Percentiles rank a stretch among this genome's conserved stretches.
Conservation (phyloP, 2,888 invertebrate species). For the Hermaeophaga mercurialis region DNA sequence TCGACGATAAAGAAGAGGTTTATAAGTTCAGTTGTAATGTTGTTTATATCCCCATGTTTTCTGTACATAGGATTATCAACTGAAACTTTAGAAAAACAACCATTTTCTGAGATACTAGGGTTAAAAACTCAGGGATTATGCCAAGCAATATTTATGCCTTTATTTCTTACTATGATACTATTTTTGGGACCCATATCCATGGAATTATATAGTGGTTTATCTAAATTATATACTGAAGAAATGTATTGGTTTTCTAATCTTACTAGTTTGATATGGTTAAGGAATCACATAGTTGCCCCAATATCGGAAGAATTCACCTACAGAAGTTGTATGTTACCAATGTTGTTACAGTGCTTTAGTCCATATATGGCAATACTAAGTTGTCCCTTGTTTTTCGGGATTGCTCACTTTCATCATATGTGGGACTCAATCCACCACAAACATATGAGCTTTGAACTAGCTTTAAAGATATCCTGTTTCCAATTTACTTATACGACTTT, state of each 20-base stretch:
- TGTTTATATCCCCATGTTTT: conserved; percentile 78
- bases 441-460: conserved; percentile 72
- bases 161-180: conserved; percentile 77
- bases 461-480: conserved; percentile 77
- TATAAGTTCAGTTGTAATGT: conserved; percentile 81
- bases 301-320: conserved; percentile 95
- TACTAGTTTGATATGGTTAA: conserved; percentile 79
- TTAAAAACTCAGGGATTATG: conserved; percentile 74
- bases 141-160: conserved; percentile 74
- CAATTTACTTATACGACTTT: conserved; percentile 90
- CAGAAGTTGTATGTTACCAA: conserved; percentile 92
- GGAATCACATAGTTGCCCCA: conserved; percentile 90
- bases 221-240: conserved; percentile 64
- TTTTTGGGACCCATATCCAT: conserved; percentile 84
- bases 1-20: conserved; percentile 86
- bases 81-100: conserved; percentile 64
- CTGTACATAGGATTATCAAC: conserved; percentile 74
- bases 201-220: conserved; percentile 70
- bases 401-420: conserved; percentile 93
- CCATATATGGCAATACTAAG: conserved; percentile 78
- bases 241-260: conserved; percentile 69
- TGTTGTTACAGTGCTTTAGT: conserved; percentile 81
- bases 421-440: conserved; percentile 72
- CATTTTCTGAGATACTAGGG: conserved; percentile 75
- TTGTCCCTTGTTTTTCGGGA: conserved; percentile 90